Percentiles rank a stretch among this genome's conserved stretches.
Conservation (phyloP, 1,140 invertebrate genomes). For the Drosophila parvula region DNA sequence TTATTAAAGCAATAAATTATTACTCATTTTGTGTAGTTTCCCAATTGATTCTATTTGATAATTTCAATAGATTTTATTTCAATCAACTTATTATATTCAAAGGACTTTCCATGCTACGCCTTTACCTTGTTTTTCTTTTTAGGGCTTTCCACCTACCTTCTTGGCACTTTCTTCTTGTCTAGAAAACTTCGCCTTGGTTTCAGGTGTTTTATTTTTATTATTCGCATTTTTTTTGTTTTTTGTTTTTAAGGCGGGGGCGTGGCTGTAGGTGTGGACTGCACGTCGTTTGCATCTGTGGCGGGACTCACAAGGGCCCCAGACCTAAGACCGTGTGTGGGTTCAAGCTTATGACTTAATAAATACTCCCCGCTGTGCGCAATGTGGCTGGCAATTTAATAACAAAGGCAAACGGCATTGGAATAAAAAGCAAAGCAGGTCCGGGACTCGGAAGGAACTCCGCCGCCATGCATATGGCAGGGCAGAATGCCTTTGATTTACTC, state of each 20-base stretch:
- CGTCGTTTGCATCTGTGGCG: slow-evolving; percentile 30
- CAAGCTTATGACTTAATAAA: slow-evolving; percentile 77
- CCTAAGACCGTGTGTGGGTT: slow-evolving; percentile 2
- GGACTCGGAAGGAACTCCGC: not conserved
- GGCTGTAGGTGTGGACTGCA: slow-evolving; percentile 62
- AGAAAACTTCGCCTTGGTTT: slow-evolving; percentile 22
- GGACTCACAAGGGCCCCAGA: slow-evolving; percentile 2
- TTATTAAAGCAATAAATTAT: not conserved
- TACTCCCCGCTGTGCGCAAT: slow-evolving; percentile 72
- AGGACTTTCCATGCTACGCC: not conserved
- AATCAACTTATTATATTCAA: not conserved
- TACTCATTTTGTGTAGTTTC: not conserved
- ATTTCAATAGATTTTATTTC: not conserved
- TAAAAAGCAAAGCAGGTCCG: not conserved
- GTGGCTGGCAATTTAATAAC: slow-evolving; percentile 81
- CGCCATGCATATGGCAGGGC: not conserved
- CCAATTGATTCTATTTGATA: not conserved
- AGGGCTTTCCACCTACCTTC: not conserved
- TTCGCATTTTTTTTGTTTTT: not conserved
- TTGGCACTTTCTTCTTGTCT: slow-evolving; percentile 13
- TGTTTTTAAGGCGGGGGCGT: slow-evolving; percentile 14
- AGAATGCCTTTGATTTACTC: slow-evolving; percentile 40
- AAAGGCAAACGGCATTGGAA: slow-evolving; percentile 66
- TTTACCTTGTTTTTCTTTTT: not conserved
- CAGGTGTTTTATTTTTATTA: not conserved